Conservation (phyloP, 2,797 vertebrate genomes). For the Arctocebus calabarensis region DNA sequence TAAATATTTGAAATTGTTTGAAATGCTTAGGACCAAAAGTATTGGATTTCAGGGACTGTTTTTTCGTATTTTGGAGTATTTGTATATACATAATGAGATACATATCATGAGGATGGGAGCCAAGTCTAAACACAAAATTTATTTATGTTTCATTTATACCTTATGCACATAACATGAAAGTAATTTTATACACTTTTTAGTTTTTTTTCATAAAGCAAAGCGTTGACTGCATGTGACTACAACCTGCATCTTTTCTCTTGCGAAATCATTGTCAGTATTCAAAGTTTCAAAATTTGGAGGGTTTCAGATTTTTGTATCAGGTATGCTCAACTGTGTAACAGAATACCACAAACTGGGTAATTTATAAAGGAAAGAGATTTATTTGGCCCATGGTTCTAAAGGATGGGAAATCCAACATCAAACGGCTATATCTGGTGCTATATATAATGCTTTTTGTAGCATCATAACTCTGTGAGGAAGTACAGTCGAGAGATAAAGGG, state of each 20-base stretch:
- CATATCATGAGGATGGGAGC: not conserved
- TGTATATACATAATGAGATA: not conserved
- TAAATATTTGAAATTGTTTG: not conserved
- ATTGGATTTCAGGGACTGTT: not conserved
- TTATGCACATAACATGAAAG: not conserved
- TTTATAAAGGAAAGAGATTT: not conserved
- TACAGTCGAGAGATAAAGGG: not conserved
- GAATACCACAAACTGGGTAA: not conserved
- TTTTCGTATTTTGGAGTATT: not conserved
- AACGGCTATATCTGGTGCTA: not conserved
- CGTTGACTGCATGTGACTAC: not conserved
- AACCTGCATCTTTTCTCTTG: not conserved
- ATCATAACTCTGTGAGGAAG: not conserved
- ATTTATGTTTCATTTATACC: not conserved
- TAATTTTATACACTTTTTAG: not conserved
- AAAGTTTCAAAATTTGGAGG: not conserved
- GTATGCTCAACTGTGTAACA: not conserved
- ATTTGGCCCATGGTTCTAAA: not conserved
- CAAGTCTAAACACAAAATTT: not conserved
- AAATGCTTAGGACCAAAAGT: not conserved
- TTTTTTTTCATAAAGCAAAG: not conserved
- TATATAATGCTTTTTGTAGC: no score
- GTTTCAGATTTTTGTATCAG: not conserved
- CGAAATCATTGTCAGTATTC: not conserved
- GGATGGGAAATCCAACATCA: not conserved